Percentiles rank a stretch among this genome's conserved stretches.
Conservation (phyloP, 92 coral and sea anemone species). For the Epizoanthus stellaris region DNA sequence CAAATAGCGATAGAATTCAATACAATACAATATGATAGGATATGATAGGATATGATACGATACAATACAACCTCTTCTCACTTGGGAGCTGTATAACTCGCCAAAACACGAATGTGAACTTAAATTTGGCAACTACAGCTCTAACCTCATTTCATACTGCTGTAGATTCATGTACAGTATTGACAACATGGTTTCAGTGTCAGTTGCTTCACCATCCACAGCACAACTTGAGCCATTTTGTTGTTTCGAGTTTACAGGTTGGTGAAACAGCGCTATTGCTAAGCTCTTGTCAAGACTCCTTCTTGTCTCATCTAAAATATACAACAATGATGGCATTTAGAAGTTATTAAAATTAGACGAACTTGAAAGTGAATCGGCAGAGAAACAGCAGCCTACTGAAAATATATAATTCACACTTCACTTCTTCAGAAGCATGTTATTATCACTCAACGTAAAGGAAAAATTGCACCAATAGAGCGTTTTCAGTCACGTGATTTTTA, state of each 20-base stretch:
- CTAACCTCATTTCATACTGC: slow-evolving; percentile 68
- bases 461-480: too few relatives aligned
- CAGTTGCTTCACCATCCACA: slow-evolving; percentile 51
- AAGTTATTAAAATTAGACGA: too few relatives aligned
- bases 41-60: too few relatives aligned
- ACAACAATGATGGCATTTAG: not conserved
- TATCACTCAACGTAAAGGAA: too few relatives aligned
- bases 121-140: not conserved
- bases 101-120: not conserved
- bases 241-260: slow-evolving; percentile 21
- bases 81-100: not conserved
- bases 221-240: not conserved
- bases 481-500: too few relatives aligned
- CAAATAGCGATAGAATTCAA: too few relatives aligned
- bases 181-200: slow-evolving; percentile 76
- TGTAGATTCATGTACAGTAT: slow-evolving; percentile 84
- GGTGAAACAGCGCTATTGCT: slow-evolving; percentile 22
- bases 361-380: too few relatives aligned
- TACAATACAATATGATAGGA: too few relatives aligned
- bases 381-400: too few relatives aligned
- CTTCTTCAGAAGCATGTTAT: too few relatives aligned
- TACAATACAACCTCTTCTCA: too few relatives aligned
- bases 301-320: slow-evolving; percentile 21
- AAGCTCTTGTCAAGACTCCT: slow-evolving; percentile 15
- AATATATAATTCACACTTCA: too few relatives aligned